phyloP scores from a whole-genome alignment of 2,113 vertebrate genomes.

The Nymphicus hollandicus region DNA sequence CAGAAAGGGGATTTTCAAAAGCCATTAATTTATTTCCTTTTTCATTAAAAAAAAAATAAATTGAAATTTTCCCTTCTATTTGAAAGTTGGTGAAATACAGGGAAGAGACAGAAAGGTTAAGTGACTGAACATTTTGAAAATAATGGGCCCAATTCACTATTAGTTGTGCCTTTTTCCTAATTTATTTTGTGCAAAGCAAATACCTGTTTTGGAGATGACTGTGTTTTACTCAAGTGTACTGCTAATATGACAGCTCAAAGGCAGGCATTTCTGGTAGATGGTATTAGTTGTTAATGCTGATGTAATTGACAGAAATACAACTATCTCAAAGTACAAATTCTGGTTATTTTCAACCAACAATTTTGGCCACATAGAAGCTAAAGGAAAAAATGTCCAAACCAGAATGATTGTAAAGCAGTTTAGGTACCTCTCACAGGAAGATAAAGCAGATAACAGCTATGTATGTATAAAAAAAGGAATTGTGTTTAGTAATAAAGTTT shows the following conservation, averaged over 20 bases:
- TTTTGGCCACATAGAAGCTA: not conserved
- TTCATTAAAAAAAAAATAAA: too few species aligned
- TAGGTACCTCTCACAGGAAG: not conserved
- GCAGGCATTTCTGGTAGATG: not conserved
- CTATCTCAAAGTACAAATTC: not conserved
- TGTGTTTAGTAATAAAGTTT: not conserved
- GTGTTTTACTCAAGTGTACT: not conserved
- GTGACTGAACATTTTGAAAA: not conserved
- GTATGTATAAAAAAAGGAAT: not conserved
- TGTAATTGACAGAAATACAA: not conserved
- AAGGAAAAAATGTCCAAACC: not conserved
- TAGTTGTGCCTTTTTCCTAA: not conserved
- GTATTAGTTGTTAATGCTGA: not conserved
- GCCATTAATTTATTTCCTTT: rapidly evolving
- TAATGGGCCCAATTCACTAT: not conserved
- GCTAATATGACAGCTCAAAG: not conserved
- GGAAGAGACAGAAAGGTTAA: not conserved
- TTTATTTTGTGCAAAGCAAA: not conserved
- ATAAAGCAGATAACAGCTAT: not conserved
- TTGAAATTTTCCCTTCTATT: rapidly evolving
- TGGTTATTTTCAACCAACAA: not conserved
- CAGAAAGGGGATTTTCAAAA: not conserved
- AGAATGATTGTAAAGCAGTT: not conserved
- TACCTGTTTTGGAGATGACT: not conserved
- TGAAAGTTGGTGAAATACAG: not conserved